Base-by-base conservation (phyloP, 2,888 invertebrate species). In the Amiota mariae region DNA sequence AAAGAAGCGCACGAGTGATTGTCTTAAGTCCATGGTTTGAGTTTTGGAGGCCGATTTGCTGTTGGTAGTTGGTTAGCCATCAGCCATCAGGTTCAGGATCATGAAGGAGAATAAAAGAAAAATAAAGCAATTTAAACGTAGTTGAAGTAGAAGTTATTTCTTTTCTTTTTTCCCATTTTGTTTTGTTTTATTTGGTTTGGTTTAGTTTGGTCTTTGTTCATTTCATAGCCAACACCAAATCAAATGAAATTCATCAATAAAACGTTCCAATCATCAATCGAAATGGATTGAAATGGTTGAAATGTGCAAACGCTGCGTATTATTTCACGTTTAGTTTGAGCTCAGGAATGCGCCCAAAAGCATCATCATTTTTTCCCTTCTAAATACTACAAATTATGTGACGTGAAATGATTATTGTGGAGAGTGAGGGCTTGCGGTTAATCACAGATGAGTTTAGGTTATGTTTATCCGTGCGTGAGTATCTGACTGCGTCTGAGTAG, bases 171-270 rank as follows among this genome's bases (percentile, higher is more conserved):
- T 36, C 36, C 36, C 6, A 2, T 4, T 36, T 36, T 36, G 36
- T 36, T 36, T 36, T 36, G 36, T 36, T 36, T 36, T 36, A 6
- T 36, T 36, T 36, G 3, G 36, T 36, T 36, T 36, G 36, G 36
- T 36, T 36, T 36, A 6, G 36, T 36, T 4, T 36, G 36, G 36
- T 36, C 36, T 36, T 36, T 36, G 36, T 36, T 36, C 36, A 36
- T 36, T 36, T 36, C 4, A 4, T 36, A 2, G 36, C 36, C 3
- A 36, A 36, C 6, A 36, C 36, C 36, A 36, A 85, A 82, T 79
- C 75, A 76, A 80, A 81, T 78, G 77, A 85, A 84, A 83, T 84
- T 82, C 81, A 82, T 85, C 82, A 82, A 85, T 83, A 85, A 81
- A 84, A 80, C 77, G 70, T 15, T 36, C 36, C 36, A 36, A 36